These are phyloP conservation scores for Cepaea nemoralis DNA, from an alignment of 1,140 invertebrate genomes.

Conservation along the genomic window DNA sequence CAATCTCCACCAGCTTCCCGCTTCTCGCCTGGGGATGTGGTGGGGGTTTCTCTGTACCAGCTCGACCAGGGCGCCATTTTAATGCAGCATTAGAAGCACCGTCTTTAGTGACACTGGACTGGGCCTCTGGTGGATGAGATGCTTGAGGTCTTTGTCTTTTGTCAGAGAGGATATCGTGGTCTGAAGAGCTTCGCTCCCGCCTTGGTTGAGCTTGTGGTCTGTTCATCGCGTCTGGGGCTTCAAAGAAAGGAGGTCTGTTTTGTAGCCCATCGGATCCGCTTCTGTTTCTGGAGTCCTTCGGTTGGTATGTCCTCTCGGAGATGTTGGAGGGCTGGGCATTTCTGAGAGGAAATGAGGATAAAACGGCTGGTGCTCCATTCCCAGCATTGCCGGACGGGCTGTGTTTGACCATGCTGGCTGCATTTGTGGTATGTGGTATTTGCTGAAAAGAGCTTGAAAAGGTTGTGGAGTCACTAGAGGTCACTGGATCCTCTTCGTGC, in stretches of 20 bases:
- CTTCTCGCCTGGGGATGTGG: conserved; percentile 46
- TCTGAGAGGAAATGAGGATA: background rate
- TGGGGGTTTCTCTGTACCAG: conserved; percentile 41
- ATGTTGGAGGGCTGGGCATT: conserved; percentile 11
- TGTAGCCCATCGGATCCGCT: conserved; percentile 23
- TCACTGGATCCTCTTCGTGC: background rate
- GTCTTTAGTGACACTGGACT: background rate
- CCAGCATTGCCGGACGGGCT: background rate
- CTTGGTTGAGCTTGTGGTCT: background rate
- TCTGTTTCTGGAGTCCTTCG: conserved; percentile 40
- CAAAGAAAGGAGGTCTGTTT: background rate
- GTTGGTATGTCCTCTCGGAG: conserved; percentile 14
- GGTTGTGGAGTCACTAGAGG: background rate
- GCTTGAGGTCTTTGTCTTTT: background rate
- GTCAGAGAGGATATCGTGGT: conserved; percentile 32
- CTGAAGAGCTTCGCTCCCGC: conserved; percentile 27
- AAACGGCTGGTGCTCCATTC: background rate
- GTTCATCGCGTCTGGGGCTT: background rate
- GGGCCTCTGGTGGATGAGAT: background rate
- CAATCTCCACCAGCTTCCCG: background rate
- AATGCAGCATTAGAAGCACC: background rate
- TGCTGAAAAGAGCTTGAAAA: background rate
- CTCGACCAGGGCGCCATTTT: background rate
- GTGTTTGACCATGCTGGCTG: background rate
- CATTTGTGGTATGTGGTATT: background rate